Evolutionary conservation across 2,888 invertebrate species (phyloP).

Genomic region (Cephus rjabovi): DNA sequence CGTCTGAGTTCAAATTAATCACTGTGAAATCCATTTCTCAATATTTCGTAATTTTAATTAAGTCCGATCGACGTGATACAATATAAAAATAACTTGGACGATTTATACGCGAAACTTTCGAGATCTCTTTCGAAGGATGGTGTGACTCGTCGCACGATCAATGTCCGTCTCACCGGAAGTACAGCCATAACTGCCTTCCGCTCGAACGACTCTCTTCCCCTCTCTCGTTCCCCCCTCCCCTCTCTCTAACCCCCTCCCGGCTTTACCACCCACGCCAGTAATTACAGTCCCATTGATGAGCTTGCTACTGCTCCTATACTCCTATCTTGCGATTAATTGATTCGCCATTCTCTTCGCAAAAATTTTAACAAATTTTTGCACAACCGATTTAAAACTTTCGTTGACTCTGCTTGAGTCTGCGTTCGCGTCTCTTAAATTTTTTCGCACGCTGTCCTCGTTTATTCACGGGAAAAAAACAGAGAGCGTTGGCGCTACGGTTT

Average conservation of each 20-base stretch:
- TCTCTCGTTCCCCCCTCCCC: slow-evolving; percentile 25
- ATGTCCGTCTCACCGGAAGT: slow-evolving; percentile 55
- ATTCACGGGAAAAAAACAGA: not conserved
- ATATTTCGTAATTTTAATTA: not conserved
- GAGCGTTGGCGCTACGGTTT: not conserved
- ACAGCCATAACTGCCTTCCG: slow-evolving; percentile 59
- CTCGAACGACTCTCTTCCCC: slow-evolving; percentile 34
- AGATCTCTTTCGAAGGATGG: slow-evolving; percentile 44
- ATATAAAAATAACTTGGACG: not conserved
- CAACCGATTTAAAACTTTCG: not conserved
- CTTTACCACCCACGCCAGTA: slow-evolving; percentile 17
- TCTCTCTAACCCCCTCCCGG: slow-evolving; percentile 29
- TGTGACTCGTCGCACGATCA: slow-evolving; percentile 40
- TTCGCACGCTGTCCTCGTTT: not conserved
- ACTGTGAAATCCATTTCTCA: not conserved
- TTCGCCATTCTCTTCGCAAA: not conserved
- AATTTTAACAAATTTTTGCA: not conserved
- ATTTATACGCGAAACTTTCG: slow-evolving; percentile 12
- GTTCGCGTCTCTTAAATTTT: not conserved
- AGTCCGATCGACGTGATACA: too few relatives aligned
- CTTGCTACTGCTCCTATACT: not conserved
- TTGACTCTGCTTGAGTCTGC: not conserved
- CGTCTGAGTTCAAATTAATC: not conserved
- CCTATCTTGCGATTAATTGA: not conserved
- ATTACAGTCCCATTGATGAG: slow-evolving; percentile 11